phyloP scores from a whole-genome alignment of 2,888 invertebrate genomes.

The Spilarctia lutea region DNA sequence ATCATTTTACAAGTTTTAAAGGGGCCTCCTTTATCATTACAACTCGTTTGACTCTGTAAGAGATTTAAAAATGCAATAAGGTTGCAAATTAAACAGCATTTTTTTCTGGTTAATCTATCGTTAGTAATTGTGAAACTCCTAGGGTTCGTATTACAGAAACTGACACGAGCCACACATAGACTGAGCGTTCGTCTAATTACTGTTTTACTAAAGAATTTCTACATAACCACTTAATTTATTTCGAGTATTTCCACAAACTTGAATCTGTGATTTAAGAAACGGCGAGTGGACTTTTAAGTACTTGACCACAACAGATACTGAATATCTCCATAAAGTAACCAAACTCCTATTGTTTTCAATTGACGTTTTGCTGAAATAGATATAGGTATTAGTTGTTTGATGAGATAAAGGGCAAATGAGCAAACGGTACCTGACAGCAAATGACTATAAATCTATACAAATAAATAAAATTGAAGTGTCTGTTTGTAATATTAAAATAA shows the following conservation, averaged over 20 bases:
- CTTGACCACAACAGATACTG: not conserved
- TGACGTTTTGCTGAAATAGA: not conserved
- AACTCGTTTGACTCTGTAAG: not conserved
- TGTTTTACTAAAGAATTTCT: not conserved
- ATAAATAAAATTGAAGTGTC: too few relatives aligned
- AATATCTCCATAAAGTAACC: not conserved
- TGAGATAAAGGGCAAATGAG: too few relatives aligned
- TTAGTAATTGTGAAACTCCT: not conserved
- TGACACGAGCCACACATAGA: not conserved
- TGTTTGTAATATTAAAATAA: too few relatives aligned
- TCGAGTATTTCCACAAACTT: not conserved
- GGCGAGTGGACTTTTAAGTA: not conserved
- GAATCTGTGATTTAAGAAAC: not conserved
- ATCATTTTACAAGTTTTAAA: too few relatives aligned
- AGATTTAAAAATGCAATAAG: not conserved
- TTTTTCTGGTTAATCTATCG: not conserved
- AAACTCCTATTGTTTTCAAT: not conserved
- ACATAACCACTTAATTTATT: not conserved
- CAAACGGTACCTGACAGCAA: too few relatives aligned
- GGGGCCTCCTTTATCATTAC: too few relatives aligned
- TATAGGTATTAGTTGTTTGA: not conserved
- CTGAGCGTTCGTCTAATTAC: not conserved
- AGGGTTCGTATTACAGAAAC: not conserved
- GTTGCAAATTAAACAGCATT: not conserved
- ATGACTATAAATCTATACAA: too few relatives aligned